Evolutionary conservation across 2,113 vertebrate species (phyloP), one percentile per base, ranked within the genome.

Genomic region (Pao palembangensis): DNA sequence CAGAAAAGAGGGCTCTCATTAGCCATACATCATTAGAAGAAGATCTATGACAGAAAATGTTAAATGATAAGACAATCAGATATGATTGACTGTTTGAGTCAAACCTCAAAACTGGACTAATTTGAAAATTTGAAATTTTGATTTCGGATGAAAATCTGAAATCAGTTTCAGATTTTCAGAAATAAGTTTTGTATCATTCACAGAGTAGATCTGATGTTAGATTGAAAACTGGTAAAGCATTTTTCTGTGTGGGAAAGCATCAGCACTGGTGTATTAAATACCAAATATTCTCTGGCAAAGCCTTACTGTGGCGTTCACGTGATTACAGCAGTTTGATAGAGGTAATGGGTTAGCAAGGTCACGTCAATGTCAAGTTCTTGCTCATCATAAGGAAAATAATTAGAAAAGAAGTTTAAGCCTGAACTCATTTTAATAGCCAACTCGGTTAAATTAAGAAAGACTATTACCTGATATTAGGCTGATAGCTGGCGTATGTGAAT

Each of bases 401-500:
- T 18, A 51, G 17, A 46, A 17, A 10, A 48, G 49, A 8, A 18
- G 47, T 49, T 43, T 47, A 25, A 44, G 28, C 43, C 1, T 18
- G 20, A 43, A 53, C 49, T 52, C 55, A 0, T 50, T 53, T 16
- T 21, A 61, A 51, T 47, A 53, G 10, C 52, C 16, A 71, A 41
- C 19, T 14, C 8, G 60, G 53, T 58, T 67, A 38, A 60, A 50
- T 8, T 14, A 14, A 34, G 11, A 34, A 48, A 1, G 65, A 51
- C 53, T 18, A 48, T 2, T 28, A 46, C 4, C 17, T 58, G 12
- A 64, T 55, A 48, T 23, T 61, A 41, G 43, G 38, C 20, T 72
- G n/a, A 69, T 55, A 59, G 56, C 17, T 31, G 34, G 47, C 41
- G 55, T 31, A 48, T 51, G 49, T 58, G 16, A 57, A 67, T 64